Evolutionary conservation across 2,113 vertebrate genomes (phyloP).

Genomic region (Chrysemys picta): DNA sequence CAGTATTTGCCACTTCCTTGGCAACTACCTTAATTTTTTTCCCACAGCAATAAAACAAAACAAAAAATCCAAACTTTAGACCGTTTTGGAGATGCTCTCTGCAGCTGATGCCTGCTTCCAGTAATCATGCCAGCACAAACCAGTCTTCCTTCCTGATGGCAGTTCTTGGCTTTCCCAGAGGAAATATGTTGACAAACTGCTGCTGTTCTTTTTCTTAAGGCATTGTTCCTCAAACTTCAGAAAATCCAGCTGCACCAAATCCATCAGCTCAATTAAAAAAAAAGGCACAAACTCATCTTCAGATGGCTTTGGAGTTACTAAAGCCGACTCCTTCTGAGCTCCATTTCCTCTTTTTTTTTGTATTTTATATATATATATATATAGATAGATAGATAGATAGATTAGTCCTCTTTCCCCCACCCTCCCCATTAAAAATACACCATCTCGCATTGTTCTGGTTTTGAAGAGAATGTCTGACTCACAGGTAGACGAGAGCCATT

Average conservation of each 20-base stretch:
- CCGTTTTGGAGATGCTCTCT: constrained; percentile 70
- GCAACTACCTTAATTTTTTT: constrained; percentile 75
- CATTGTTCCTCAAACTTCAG: constrained; percentile 84
- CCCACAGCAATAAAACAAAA: constrained; percentile 68
- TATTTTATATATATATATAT: neutral
- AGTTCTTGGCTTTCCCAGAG: constrained; percentile 63
- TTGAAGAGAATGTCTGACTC: constrained; percentile 50
- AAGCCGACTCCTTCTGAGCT: constrained; percentile 75
- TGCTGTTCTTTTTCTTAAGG: constrained; percentile 81
- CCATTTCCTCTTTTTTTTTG: constrained; percentile 20
- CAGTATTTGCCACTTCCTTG: constrained; percentile 76
- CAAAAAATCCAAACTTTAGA: constrained; percentile 46
- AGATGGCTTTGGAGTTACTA: constrained; percentile 77
- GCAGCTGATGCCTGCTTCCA: constrained; percentile 71
- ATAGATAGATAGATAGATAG: neutral
- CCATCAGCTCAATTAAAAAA: constrained; percentile 80
- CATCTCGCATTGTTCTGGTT: constrained; percentile 24
- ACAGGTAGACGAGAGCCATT: constrained; percentile 71
- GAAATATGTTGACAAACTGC: constrained; percentile 64
- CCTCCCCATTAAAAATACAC: constrained; percentile 57
- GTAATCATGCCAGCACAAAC: constrained; percentile 69
- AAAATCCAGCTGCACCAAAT: constrained; percentile 82
- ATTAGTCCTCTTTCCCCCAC: constrained; percentile 51
- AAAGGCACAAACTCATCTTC: constrained; percentile 89
- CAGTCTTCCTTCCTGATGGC: constrained; percentile 68